These are phyloP conservation scores for Dorcus hopei DNA, from an alignment of 2,888 invertebrate species.

Conservation along the genomic window DNA sequence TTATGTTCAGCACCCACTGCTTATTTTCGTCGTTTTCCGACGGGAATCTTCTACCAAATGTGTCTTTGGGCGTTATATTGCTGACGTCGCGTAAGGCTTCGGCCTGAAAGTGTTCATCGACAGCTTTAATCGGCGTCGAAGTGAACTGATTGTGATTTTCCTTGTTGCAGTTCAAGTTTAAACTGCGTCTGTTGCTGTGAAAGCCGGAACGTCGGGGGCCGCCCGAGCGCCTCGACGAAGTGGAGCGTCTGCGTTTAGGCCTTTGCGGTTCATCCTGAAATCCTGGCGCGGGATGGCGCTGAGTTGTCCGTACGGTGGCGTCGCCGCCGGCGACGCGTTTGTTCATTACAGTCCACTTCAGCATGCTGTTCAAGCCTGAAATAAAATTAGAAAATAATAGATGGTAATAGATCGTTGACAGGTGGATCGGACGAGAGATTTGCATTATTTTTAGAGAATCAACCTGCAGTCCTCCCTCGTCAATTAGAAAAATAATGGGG, in stretches of 20 bases:
- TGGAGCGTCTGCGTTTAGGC: conserved; percentile 48
- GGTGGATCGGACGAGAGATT: no score
- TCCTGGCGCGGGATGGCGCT: background rate
- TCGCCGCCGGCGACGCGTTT: conserved; percentile 26
- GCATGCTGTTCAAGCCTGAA: conserved; percentile 50
- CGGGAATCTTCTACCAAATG: conserved; percentile 23
- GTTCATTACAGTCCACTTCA: conserved; percentile 59
- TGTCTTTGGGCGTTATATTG: conserved; percentile 56
- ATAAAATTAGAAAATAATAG: background rate
- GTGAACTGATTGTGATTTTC: conserved; percentile 61
- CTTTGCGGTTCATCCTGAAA: conserved; percentile 43
- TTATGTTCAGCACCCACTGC: conserved; percentile 26
- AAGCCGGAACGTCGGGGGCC: conserved; percentile 41
- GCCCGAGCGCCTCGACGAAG: conserved; percentile 48
- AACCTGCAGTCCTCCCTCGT: no score
- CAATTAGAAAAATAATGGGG: no score
- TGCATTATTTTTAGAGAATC: no score
- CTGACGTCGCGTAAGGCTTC: conserved; percentile 60
- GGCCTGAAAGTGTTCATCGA: conserved; percentile 33
- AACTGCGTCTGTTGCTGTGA: conserved; percentile 50
- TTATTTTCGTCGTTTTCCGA: conserved; percentile 17
- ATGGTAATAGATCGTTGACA: no score
- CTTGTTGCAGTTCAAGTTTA: conserved; percentile 55
- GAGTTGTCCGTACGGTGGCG: conserved; percentile 22
- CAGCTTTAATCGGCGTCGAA: conserved; percentile 57